Conservation (phyloP, 2,113 vertebrate genomes). For the Mystacornis crossleyi region DNA sequence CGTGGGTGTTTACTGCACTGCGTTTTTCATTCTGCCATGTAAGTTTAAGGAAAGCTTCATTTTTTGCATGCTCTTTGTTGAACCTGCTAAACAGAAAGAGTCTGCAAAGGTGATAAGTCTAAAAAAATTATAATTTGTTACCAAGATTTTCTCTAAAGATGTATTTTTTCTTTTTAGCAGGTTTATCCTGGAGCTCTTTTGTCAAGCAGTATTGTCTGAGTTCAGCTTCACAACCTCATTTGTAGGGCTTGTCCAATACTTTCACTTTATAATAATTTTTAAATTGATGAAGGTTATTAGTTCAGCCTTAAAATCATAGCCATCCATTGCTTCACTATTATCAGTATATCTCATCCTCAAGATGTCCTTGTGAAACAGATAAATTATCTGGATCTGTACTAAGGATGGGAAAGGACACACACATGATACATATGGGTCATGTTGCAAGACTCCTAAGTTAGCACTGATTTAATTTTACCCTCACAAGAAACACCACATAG, state of each 20-base stretch:
- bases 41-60: not conserved
- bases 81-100: not conserved
- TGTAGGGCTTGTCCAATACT: not conserved
- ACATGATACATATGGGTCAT: rapidly evolving
- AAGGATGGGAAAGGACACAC: not conserved
- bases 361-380: not conserved
- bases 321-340: not conserved
- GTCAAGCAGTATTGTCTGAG: not conserved
- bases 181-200: not conserved
- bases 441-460: not conserved
- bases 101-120: not conserved
- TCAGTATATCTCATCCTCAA: not conserved
- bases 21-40: not conserved
- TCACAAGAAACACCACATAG: not conserved
- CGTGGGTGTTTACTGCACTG: constrained; percentile 6
- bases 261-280: not conserved
- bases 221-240: not conserved
- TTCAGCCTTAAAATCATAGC: not conserved
- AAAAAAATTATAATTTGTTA: not conserved
- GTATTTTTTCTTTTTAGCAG: not conserved
- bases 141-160: not conserved
- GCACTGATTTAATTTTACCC: not conserved
- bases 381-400: not conserved
- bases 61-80: not conserved
- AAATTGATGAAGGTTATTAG: not conserved